phyloP scores from a whole-genome alignment of 2,797 vertebrate genomes.

The Falco novaeseelandiae region DNA sequence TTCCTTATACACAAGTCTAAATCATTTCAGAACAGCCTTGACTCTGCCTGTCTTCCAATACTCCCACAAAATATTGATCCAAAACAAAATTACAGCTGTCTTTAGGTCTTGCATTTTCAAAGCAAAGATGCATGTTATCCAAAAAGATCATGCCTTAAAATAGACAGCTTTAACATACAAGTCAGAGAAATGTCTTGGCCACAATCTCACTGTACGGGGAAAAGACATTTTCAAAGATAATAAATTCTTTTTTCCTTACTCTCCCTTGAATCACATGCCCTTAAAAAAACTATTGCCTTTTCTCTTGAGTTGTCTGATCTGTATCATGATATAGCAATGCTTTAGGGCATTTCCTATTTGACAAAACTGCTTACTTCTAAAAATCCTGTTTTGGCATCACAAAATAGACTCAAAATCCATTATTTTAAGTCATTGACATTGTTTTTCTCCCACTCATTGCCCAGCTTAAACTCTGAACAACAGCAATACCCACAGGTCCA shows the following conservation, averaged over 20 bases:
- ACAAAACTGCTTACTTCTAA: neutral
- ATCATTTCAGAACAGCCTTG: neutral
- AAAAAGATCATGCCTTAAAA: neutral
- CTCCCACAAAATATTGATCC: neutral
- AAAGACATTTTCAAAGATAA: slow-evolving; percentile 19
- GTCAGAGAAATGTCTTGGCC: neutral
- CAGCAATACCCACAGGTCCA: neutral
- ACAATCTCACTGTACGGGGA: neutral
- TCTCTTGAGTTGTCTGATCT: neutral
- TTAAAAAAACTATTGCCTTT: neutral
- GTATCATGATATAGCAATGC: neutral
- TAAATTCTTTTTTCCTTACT: neutral
- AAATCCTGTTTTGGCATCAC: neutral
- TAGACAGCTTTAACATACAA: neutral
- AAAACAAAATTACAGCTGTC: neutral
- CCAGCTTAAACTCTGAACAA: neutral
- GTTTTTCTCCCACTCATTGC: neutral
- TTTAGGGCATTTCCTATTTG: slow-evolving; percentile 11
- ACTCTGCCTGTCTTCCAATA: neutral
- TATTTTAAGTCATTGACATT: neutral
- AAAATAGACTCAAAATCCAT: neutral
- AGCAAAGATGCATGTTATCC: neutral
- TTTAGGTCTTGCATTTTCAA: neutral
- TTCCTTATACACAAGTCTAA: neutral
- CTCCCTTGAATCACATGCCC: neutral